Conservation (phyloP, 1,140 invertebrate species). For the Drosophila subobscura region DNA sequence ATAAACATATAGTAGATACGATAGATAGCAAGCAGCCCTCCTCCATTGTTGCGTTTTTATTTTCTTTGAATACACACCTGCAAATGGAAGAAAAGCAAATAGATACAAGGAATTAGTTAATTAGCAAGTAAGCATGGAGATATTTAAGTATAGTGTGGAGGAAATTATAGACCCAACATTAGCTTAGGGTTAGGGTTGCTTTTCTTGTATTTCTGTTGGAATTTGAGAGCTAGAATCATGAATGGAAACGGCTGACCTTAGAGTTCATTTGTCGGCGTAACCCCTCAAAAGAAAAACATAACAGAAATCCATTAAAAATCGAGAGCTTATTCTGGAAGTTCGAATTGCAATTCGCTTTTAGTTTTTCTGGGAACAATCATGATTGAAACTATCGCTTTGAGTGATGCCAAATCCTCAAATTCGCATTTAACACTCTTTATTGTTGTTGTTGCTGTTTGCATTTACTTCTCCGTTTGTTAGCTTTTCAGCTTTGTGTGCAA, state of each 20-base stretch:
- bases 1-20: constrained; percentile 41
- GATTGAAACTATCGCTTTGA: no score
- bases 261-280: no score
- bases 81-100: constrained; percentile 47
- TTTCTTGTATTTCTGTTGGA: background rate
- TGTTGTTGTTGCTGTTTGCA: constrained; percentile 57
- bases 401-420: background rate
- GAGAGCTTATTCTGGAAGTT: no score
- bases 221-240: no score
- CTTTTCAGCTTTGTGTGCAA: constrained; percentile 65
- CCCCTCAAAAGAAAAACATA: no score
- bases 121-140: background rate
- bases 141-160: constrained; percentile 24
- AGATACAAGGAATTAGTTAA: constrained; percentile 53
- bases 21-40: constrained; percentile 1
- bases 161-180: background rate
- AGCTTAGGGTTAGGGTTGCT: background rate
- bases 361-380: no score
- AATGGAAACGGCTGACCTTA: no score
- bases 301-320: no score
- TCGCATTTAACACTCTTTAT: constrained; percentile 44
- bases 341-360: no score
- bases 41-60: constrained; percentile 12
- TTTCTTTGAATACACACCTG: constrained; percentile 63
- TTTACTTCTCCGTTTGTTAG: constrained; percentile 64